phyloP scores from a whole-genome alignment of 2,888 invertebrate species.

The Caenorhabditis afra region DNA sequence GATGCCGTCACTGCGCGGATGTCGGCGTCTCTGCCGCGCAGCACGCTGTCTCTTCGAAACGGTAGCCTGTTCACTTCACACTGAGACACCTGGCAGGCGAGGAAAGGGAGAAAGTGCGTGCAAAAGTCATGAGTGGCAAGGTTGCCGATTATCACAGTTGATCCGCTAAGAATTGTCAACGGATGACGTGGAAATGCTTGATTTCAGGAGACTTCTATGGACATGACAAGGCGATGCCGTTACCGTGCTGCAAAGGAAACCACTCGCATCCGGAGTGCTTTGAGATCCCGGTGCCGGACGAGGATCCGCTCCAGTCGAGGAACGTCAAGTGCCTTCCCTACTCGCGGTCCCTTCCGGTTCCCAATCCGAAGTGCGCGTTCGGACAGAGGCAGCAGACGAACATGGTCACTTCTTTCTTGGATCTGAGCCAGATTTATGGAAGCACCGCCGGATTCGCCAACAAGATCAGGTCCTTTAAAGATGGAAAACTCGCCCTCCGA shows the following conservation, averaged over 20 bases:
- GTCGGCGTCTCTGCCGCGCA: slow-evolving; percentile 42
- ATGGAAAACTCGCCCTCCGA: slow-evolving; percentile 66
- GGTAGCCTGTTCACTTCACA: slow-evolving; percentile 60
- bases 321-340: slow-evolving; percentile 74
- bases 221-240: slow-evolving; percentile 84
- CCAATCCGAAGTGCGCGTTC: slow-evolving; percentile 74
- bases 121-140: slow-evolving; percentile 18
- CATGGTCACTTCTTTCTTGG: slow-evolving; percentile 91
- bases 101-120: slow-evolving; percentile 5
- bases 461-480: slow-evolving; percentile 86
- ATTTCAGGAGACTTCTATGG: slow-evolving; percentile 63
- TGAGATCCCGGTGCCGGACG: slow-evolving; percentile 79
- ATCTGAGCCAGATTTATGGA: slow-evolving; percentile 89
- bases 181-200: not conserved
- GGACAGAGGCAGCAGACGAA: slow-evolving; percentile 89
- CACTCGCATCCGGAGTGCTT: slow-evolving; percentile 76
- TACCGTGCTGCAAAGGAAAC: slow-evolving; percentile 74
- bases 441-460: slow-evolving; percentile 89
- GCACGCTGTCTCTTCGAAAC: slow-evolving; percentile 39
- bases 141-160: not conserved
- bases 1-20: slow-evolving; percentile 36
- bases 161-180: too few species aligned
- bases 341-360: slow-evolving; percentile 73
- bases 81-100: slow-evolving; percentile 11
- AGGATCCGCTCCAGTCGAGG: slow-evolving; percentile 83